Percentiles rank a stretch among this genome's conserved stretches.
Evolutionary conservation across 2,888 invertebrate species (phyloP).

Genomic region (Dugesia japonica): DNA sequence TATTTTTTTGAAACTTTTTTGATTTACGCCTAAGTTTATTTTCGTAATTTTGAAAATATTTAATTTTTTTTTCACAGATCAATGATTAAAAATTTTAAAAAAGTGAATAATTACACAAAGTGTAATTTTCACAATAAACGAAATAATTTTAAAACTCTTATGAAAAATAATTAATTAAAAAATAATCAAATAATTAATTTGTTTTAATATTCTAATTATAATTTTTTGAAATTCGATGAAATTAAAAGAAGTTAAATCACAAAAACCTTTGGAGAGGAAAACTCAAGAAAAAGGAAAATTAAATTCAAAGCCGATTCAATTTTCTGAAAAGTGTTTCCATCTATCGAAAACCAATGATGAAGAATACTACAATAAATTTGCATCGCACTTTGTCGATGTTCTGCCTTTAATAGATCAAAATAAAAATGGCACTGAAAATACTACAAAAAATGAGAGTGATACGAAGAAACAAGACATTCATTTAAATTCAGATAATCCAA

Average conservation of each 20-base stretch:
- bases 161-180: too few species aligned
- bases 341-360: background rate
- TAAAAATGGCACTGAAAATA: background rate
- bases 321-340: background rate
- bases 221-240: background rate
- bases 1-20: too few species aligned
- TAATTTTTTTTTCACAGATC: too few species aligned
- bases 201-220: background rate
- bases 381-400: background rate
- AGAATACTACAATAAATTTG: constrained; percentile 10
- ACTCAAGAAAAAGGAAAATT: background rate
- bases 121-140: too few species aligned
- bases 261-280: background rate
- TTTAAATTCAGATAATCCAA: too few species aligned
- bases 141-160: too few species aligned
- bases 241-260: background rate
- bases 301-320: background rate
- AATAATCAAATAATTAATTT: too few species aligned
- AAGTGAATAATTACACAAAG: too few species aligned
- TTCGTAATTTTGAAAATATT: too few species aligned
- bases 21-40: too few species aligned
- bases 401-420: background rate
- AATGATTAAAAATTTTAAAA: too few species aligned
- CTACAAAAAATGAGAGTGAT: too few species aligned
- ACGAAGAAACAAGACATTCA: background rate